Evolutionary conservation across 2,797 vertebrate genomes (phyloP).

Genomic region (Siniperca obscura): DNA sequence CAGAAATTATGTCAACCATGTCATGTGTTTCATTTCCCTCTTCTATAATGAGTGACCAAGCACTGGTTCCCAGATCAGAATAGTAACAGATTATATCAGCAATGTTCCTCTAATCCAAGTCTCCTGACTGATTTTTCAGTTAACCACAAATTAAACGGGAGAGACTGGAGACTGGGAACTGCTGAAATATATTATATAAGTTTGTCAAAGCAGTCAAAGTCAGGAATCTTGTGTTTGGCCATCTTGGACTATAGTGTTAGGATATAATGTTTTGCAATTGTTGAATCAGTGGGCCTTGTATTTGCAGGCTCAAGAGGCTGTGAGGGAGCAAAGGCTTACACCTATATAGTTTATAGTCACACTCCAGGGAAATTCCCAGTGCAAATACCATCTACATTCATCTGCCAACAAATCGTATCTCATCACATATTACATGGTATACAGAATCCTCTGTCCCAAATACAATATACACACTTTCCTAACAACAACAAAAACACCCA

Average conservation of each 20-base stretch:
- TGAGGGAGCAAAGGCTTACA: slow-evolving; percentile 11
- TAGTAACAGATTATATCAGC: slow-evolving; percentile 50
- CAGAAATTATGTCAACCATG: slow-evolving; percentile 72
- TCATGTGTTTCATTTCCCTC: slow-evolving; percentile 74
- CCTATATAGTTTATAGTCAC: background rate
- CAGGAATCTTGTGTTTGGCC: slow-evolving; percentile 1
- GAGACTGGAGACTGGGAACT: background rate
- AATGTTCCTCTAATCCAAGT: slow-evolving; percentile 39
- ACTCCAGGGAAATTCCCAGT: slow-evolving; percentile 27
- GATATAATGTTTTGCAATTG: slow-evolving; percentile 1
- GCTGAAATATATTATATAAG: background rate
- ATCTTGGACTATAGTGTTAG: background rate
- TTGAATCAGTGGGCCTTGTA: slow-evolving; percentile 6
- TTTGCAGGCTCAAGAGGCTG: slow-evolving; percentile 9
- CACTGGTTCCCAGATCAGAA: slow-evolving; percentile 51
- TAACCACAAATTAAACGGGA: slow-evolving; percentile 2
- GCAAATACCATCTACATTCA: background rate
- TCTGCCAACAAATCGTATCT: background rate
- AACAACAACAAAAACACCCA: slow-evolving; percentile 28
- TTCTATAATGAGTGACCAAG: slow-evolving; percentile 42
- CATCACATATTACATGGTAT: background rate
- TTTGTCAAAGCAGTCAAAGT: slow-evolving; percentile 2
- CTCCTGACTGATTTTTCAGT: slow-evolving; percentile 3
- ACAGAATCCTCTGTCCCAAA: background rate
- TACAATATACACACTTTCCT: slow-evolving; percentile 7